Evolutionary conservation across 2,113 vertebrate genomes (phyloP).

Genomic region (mouse (Mus musculus)): DNA sequence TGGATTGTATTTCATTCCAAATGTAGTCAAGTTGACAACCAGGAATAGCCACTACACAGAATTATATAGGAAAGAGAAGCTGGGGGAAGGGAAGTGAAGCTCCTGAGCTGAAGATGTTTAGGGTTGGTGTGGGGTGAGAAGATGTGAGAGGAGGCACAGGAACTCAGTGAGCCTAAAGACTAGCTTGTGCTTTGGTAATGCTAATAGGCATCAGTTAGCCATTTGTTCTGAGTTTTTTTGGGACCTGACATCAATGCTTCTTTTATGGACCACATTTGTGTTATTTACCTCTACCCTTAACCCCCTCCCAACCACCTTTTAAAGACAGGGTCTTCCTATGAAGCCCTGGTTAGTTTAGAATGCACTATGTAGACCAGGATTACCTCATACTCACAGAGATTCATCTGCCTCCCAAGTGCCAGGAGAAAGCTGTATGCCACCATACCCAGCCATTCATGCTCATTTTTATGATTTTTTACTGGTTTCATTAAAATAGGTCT

Average conservation of each 20-base stretch:
- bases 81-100: not conserved
- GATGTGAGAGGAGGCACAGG: not conserved
- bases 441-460: not conserved
- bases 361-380: not conserved
- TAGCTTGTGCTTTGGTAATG: not conserved
- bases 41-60: too few relatives aligned
- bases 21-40: too few relatives aligned
- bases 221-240: not conserved
- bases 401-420: not conserved
- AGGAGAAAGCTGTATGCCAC: not conserved
- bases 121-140: not conserved
- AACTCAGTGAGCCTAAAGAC: not conserved
- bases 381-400: not conserved
- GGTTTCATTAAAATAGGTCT: not conserved
- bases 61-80: not conserved
- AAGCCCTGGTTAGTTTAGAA: not conserved
- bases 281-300: not conserved
- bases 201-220: not conserved
- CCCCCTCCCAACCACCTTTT: not conserved
- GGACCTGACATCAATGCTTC: not conserved
- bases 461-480: not conserved
- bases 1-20: too few relatives aligned
- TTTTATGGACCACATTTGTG: not conserved
- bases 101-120: not conserved
- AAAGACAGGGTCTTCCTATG: not conserved